Evolutionary conservation across 2,797 vertebrate species (phyloP), one percentile per base, ranked within the genome.

Genomic region (Manis crassicaudata): DNA sequence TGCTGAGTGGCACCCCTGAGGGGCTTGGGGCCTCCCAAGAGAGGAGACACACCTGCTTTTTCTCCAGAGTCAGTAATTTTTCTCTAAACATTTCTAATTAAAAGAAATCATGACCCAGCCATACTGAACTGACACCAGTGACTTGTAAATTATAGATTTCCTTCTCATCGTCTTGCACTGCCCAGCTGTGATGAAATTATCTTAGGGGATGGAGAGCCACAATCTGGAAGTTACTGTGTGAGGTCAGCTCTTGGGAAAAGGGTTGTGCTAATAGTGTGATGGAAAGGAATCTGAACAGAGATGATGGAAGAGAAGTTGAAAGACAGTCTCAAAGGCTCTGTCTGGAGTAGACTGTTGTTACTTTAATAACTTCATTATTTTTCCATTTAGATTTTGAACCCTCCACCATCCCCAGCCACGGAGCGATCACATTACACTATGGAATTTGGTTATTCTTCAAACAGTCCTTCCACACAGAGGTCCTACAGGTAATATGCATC

Each of bases 381-480:
- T 92, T 87, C 32, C 50, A 90, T 82, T 37, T 98, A 99, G 99
- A 99, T 99, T 98, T 99, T 99, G 98, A 99, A 99, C 88, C 99
- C 99, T 21, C 99, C 99, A 2, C 99, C 99, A 1, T 99, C 99
- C 70, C 99, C 99, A 6, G 99, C 99, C 35, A 99, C 99, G 0
- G 99, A 99, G 54, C 99, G 99, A 60, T 99, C 99, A 6, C 99
- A 99, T 98, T 99, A 99, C 94, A 99, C 99, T 20, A 98, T 99
- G 99, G 99, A 99, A 98, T 99, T 99, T 0, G 99, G 99, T 46
- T 99, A 99, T 96, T 99, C 99, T 54, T 99, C 99, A 90, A 99
- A 99, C 98, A 99, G 99, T 73, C 99, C 99, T 85, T 99, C 99
- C 6, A 99, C 99, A 3, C 99, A 99, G 60, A 98, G 99, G 54